Percentiles rank a stretch among this genome's conserved stretches.
Conservation (phyloP, 2,888 invertebrate genomes). For the Machimus atricapillus region DNA sequence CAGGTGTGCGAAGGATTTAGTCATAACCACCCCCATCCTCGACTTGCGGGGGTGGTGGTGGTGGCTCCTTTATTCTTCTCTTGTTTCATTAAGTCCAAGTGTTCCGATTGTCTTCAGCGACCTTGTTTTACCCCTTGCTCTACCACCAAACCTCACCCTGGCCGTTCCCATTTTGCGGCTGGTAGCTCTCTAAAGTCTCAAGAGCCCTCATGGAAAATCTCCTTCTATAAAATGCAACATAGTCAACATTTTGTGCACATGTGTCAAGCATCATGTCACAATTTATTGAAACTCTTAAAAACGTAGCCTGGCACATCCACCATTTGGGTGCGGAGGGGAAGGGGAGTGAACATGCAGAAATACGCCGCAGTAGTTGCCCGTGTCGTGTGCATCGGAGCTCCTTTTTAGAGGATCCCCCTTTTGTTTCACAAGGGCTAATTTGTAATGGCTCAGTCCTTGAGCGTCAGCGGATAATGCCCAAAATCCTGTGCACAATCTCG, state of each 20-base stretch:
- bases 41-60: neutral
- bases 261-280: conserved; percentile 36
- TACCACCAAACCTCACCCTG: neutral
- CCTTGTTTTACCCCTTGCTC: conserved; percentile 1
- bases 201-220: conserved; percentile 7
- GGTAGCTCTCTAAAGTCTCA: neutral
- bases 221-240: conserved; percentile 35
- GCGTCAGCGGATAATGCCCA: neutral
- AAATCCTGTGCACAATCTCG: neutral
- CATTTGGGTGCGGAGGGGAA: neutral
- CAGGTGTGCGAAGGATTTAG: neutral
- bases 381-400: neutral
- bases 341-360: neutral
- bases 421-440: conserved; percentile 16
- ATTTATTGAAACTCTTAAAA: conserved; percentile 32
- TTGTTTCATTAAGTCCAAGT: conserved; percentile 36
- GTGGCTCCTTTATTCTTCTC: conserved; percentile 4
- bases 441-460: conserved; percentile 10
- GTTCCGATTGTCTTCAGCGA: conserved; percentile 30
- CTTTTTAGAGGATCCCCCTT: neutral
- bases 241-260: conserved; percentile 40
- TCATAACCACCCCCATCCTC: neutral
- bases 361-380: neutral
- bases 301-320: neutral
- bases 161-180: conserved; percentile 16